These are phyloP conservation scores for Tinamus major DNA, from an alignment of 2,797 vertebrate genomes.

Conservation along the genomic window DNA sequence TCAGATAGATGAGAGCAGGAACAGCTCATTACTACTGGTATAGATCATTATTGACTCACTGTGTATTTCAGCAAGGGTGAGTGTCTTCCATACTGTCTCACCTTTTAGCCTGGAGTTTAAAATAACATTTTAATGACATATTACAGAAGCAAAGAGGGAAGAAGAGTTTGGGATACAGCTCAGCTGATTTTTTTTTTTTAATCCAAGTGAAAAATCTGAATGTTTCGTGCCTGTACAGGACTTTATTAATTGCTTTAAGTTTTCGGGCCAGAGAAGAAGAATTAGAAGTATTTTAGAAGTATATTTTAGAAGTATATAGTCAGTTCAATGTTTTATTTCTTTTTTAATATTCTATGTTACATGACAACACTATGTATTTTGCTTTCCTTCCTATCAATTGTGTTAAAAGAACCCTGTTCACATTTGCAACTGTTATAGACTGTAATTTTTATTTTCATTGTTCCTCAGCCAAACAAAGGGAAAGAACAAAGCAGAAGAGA, in stretches of 20 bases:
- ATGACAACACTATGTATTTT: neutral
- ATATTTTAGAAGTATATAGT: neutral
- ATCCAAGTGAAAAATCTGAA: neutral
- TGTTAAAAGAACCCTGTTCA: neutral
- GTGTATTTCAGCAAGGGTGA: neutral
- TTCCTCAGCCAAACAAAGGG: neutral
- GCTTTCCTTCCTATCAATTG: neutral
- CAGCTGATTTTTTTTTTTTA: neutral
- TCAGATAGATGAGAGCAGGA: conserved; percentile 5
- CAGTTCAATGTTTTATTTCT: neutral
- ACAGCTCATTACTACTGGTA: conserved; percentile 20
- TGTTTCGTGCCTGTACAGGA: neutral
- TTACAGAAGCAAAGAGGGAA: conserved; percentile 13
- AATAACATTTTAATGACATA: conserved; percentile 38
- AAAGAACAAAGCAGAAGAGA: neutral
- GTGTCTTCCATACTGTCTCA: neutral
- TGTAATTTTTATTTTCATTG: accelerated
- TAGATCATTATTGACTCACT: conserved; percentile 18
- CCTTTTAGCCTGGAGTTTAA: conserved; percentile 18
- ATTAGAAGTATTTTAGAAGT: too few relatives aligned
- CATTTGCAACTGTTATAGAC: neutral
- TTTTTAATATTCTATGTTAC: neutral
- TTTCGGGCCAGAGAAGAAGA: neutral
- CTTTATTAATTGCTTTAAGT: neutral
- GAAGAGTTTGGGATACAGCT: neutral